Evolutionary conservation across 2,797 vertebrate genomes (phyloP).

Genomic region (Artibeus lituratus): DNA sequence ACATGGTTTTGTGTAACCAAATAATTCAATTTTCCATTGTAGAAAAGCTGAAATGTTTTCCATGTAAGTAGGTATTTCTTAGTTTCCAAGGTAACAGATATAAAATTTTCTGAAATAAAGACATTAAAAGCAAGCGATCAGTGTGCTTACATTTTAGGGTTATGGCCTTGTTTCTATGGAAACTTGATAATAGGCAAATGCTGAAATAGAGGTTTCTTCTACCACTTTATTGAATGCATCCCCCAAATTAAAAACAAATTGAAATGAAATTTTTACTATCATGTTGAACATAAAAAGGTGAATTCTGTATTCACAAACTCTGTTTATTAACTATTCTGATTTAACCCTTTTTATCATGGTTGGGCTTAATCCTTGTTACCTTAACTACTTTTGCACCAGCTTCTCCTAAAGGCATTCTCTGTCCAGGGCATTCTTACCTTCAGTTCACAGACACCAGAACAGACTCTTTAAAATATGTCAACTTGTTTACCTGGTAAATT

Average conservation of each 20-base stretch:
- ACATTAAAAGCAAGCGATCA: conserved; percentile 31
- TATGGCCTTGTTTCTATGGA: conserved; percentile 40
- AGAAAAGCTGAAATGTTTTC: neutral
- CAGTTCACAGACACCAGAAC: neutral
- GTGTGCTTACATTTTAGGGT: neutral
- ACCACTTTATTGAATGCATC: conserved; percentile 14
- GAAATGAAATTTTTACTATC: conserved; percentile 1
- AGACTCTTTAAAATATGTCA: neutral
- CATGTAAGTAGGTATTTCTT: neutral
- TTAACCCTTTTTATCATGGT: neutral
- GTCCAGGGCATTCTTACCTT: neutral
- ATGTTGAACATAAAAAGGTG: neutral
- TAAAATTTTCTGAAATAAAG: conserved; percentile 44
- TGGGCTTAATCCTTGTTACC: neutral
- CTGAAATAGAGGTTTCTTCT: conserved; percentile 20
- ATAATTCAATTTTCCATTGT: neutral
- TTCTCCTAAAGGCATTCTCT: neutral
- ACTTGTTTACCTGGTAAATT: neutral
- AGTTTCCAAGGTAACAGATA: conserved; percentile 44
- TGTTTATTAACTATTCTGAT: neutral
- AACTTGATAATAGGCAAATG: conserved; percentile 5
- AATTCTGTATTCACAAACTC: neutral
- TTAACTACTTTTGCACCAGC: neutral
- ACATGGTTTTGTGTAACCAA: neutral
- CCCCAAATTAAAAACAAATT: conserved; percentile 1